A percentile compares a stretch with the other conserved stretches of the same genome.
These are phyloP conservation scores for Ephestia elutella DNA, from an alignment of 1,140 invertebrate genomes.

Conservation along the genomic window DNA sequence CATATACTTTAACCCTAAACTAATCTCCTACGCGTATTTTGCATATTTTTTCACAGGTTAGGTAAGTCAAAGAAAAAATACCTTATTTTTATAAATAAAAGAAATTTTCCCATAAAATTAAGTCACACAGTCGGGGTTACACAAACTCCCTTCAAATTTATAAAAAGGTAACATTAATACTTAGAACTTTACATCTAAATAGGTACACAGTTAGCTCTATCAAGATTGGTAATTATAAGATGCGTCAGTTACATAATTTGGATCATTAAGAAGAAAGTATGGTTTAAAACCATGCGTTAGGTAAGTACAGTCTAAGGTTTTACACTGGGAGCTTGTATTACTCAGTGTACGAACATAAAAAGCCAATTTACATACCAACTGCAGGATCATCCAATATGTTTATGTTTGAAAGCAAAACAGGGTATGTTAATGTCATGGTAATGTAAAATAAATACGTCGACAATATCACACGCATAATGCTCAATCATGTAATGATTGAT, in stretches of 20 bases:
- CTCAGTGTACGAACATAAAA: conserved; percentile 26
- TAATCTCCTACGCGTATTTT: too few relatives aligned
- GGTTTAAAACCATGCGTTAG: conserved; percentile 18
- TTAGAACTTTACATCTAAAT: not conserved
- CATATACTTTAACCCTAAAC: too few relatives aligned
- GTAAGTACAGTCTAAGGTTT: not conserved
- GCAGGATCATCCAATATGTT: conserved; percentile 50
- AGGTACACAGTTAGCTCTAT: not conserved
- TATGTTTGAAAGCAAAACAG: conserved; percentile 60
- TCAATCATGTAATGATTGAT: not conserved
- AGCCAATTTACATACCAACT: conserved; percentile 66
- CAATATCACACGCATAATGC: not conserved
- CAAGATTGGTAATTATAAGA: not conserved
- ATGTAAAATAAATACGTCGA: not conserved
- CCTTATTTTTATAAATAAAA: not conserved
- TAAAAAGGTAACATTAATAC: conserved; percentile 2
- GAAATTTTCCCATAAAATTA: conserved; percentile 28
- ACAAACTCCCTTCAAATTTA: conserved; percentile 31
- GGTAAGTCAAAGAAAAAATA: too few relatives aligned
- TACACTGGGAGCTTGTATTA: conserved; percentile 34
- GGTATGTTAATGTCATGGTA: conserved; percentile 38
- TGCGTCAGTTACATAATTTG: not conserved
- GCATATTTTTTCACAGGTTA: too few relatives aligned
- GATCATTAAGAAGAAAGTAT: not conserved
- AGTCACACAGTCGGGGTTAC: conserved; percentile 22